Evolutionary conservation across 2,797 vertebrate genomes (phyloP), one percentile per base, ranked within the genome.

Genomic region (Tragelaphus eurycerus): DNA sequence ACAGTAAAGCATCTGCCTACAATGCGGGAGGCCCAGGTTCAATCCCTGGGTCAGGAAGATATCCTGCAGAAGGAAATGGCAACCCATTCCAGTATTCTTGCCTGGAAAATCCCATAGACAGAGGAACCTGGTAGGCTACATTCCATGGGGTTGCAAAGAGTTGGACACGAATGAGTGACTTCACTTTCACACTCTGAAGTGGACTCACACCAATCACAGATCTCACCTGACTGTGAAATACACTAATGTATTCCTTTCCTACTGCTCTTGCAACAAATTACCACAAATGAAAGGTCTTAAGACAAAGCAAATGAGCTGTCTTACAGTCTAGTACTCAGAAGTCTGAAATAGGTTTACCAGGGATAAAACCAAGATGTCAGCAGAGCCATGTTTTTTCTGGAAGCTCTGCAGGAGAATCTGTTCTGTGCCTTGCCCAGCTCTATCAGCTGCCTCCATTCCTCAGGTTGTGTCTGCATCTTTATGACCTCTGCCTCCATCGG

Each of bases 21-120:
- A 71, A 12, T 23, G n/a, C 0, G 0, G 34, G 34, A 71, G 64
- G 19, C n/a, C 10, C 2, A 1, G 34, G n/a, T 71, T 71, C 19
- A 38, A 38, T 38, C 34, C 19, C 5, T 38, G 34, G 34, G 19
- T 71, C 10, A 2, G 19, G 19, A 71, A 21, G 19, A 71, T 38
- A 3, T 23, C 19, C 5, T 71, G 34, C 10, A 71, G 64, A 38
- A 71, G n/a, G n/a, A 38, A 71, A 71, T 71, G 19, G 2, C 34
- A 38, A 12, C 19, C 0, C 17, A 38, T 6, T 71, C 4, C 64
- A 38, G 19, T 71, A 71, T 23, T 71, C n/a, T 71, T 38, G 64
- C 19, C n/a, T 38, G n/a, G n/a, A 71, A 71, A 21, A 71, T 38
- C 19, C 64, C 19, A 38, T 71, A 19, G 64, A 38, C 10, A 19